Conservation (phyloP, 2,113 vertebrate genomes). For the Capreolus pygargus region DNA sequence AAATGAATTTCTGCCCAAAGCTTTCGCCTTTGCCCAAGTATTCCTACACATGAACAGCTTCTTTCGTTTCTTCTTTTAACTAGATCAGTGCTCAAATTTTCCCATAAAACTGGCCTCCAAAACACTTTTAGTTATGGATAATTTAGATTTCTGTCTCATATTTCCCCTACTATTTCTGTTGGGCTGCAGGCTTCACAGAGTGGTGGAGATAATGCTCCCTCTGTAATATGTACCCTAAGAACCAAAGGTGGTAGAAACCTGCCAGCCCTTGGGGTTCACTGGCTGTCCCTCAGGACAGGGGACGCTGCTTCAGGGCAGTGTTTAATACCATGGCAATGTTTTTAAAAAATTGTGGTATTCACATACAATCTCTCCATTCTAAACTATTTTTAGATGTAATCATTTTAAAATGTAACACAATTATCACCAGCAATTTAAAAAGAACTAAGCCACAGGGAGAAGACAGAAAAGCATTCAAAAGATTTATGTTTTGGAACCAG, state of each 20-base stretch:
- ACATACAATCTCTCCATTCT: background rate
- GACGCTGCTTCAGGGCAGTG: background rate
- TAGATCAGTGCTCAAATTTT: background rate
- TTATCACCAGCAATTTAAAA: background rate
- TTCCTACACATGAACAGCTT: background rate
- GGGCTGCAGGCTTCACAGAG: background rate
- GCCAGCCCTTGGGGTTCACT: background rate
- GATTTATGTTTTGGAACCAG: background rate
- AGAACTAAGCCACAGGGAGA: background rate
- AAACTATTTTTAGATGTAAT: background rate
- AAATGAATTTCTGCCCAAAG: background rate
- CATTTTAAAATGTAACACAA: background rate
- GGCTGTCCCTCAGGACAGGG: background rate
- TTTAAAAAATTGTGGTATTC: background rate
- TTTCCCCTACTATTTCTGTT: background rate
- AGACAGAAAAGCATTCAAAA: background rate
- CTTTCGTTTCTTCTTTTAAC: conserved; percentile 17
- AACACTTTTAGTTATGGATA: background rate
- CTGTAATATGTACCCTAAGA: too few species aligned
- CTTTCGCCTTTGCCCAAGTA: background rate
- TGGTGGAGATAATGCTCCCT: background rate
- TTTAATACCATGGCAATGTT: background rate
- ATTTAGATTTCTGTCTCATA: background rate
- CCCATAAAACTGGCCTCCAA: background rate
- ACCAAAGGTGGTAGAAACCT: background rate